Percentiles rank a stretch among this genome's conserved stretches.
Conservation (phyloP, 2,888 invertebrate species). For the Diaprepes abbreviatus region DNA sequence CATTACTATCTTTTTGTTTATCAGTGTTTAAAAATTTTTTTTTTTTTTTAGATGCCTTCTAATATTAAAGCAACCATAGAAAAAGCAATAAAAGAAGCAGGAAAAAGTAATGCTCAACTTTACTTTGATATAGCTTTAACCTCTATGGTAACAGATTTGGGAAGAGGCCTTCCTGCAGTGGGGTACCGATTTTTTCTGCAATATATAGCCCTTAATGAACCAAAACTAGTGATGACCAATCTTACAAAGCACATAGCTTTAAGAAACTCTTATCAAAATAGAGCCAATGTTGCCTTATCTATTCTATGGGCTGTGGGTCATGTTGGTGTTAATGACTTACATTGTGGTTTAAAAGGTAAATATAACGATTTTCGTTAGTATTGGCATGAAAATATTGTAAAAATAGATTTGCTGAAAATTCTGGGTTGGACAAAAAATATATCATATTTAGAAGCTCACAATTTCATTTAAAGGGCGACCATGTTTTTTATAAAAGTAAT, state of each 20-base stretch:
- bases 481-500: too few relatives aligned
- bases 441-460: too few relatives aligned
- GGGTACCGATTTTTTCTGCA: conserved; percentile 82
- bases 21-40: too few relatives aligned
- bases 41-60: conserved; percentile 58
- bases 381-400: too few relatives aligned
- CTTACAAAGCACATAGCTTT: conserved; percentile 75
- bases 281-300: conserved; percentile 79
- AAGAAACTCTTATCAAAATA: conserved; percentile 82
- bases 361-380: too few relatives aligned
- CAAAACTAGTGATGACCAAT: conserved; percentile 74
- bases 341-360: conserved; percentile 77
- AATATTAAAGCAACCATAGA: conserved; percentile 66
- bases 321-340: conserved; percentile 76
- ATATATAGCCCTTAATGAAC: conserved; percentile 76
- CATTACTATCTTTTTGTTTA: too few relatives aligned
- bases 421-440: too few relatives aligned
- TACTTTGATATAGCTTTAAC: conserved; percentile 81
- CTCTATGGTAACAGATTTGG: conserved; percentile 80
- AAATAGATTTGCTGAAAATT: too few relatives aligned
- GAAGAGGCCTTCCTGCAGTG: conserved; percentile 75
- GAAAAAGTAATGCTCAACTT: conserved; percentile 74
- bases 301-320: conserved; percentile 85
- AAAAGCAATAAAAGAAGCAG: conserved; percentile 72
- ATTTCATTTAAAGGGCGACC: too few relatives aligned